Base-by-base conservation (phyloP, 2,888 invertebrate genomes). In the Philaethria dido region DNA sequence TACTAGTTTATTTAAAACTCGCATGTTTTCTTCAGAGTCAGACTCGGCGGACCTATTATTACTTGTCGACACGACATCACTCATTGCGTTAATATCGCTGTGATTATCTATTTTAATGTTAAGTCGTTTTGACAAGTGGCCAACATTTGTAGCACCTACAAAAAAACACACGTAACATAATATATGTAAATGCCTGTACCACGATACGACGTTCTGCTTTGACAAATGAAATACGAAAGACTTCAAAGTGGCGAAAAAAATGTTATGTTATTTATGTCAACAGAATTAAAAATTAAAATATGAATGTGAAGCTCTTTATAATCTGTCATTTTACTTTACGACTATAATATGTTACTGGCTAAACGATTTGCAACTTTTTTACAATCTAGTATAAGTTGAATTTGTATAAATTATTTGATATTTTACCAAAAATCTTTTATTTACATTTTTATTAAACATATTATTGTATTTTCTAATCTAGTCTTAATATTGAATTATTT, bases 21-120 rank as follows among this genome's bases (percentile, higher is more conserved):
- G 83, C 86, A 84, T 84, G 82, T 71, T 86, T 85, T 79, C 81
- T 82, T 79, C 80, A 80, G 80, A 80, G 80, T 82, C 86, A 84
- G 84, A 84, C 83, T 80, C 83, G 76, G 77, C 83, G 78, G 72
- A 80, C 81, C 87, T 89, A 87, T 90, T 89, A 91, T 89, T 89
- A 84, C 85, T 83, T 79, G 86, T 83, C 85, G 86, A 87, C 90
- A 86, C 84, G 86, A 83, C 86, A 91, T 89, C 89, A 87, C 80
- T 91, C 91, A 89, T 85, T 88, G 82, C 78, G 76, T 84, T 89
- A 88, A 91, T 86, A 84, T 85, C 84, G 82, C 81, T 79, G 81
- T 84, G 81, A 87, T 88, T 87, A 85, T 85, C 84, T 84, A 82
- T 86, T 88, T 86, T 85, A 77, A 85, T 83, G 84, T 85, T 82